Percentiles rank a stretch among this genome's conserved stretches.
phyloP scores from a whole-genome alignment of 2,113 vertebrate species.

The Chamaea fasciata region DNA sequence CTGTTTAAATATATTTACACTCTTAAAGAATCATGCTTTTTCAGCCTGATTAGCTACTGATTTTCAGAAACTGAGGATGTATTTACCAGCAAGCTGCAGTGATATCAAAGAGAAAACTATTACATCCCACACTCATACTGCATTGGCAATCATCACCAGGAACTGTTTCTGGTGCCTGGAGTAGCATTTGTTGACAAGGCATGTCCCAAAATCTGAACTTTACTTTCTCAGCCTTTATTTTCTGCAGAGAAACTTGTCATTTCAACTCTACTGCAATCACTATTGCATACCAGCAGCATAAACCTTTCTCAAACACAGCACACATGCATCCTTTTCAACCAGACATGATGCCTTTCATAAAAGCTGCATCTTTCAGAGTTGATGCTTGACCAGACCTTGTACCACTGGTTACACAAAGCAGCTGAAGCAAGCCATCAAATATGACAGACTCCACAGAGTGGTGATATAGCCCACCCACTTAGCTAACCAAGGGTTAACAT shows the following conservation, averaged over 20 bases:
- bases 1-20: constrained; percentile 21
- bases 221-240: background rate
- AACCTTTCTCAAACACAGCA: background rate
- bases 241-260: background rate
- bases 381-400: background rate
- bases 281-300: background rate
- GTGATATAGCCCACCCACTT: background rate
- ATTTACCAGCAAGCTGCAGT: background rate
- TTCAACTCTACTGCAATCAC: background rate
- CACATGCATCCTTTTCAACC: background rate
- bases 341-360: background rate
- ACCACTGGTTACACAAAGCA: background rate
- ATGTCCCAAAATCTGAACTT: background rate
- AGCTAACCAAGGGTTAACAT: background rate
- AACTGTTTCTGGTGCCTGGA: background rate
- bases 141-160: background rate
- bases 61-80: background rate
- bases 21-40: background rate
- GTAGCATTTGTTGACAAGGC: background rate
- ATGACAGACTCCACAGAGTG: background rate
- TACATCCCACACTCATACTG: background rate
- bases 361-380: background rate
- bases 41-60: background rate
- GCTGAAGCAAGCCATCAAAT: background rate
- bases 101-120: background rate